Percentiles rank a stretch among this genome's conserved stretches.
These are phyloP conservation scores for Herpailurus yagouaroundi DNA, from an alignment of 2,113 vertebrate species.

Conservation along the genomic window DNA sequence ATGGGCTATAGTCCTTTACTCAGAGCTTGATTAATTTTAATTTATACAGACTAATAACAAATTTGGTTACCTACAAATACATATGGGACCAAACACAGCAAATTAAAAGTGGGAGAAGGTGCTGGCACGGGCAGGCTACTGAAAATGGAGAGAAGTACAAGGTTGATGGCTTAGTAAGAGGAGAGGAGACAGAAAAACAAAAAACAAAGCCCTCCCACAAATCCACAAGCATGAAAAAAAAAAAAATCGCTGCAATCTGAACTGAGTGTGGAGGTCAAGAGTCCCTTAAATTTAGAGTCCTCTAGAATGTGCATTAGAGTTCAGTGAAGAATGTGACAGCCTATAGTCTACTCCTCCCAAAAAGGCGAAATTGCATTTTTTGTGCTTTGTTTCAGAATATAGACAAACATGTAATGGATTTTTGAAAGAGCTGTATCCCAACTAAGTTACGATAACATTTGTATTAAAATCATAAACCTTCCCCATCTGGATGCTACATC, in stretches of 20 bases:
- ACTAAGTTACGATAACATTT: background rate
- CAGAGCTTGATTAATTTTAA: background rate
- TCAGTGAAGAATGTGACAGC: background rate
- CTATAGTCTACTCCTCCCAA: background rate
- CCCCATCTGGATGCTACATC: background rate
- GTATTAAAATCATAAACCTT: background rate
- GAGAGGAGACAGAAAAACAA: background rate
- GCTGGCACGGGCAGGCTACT: background rate
- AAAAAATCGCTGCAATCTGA: background rate
- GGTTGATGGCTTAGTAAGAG: background rate
- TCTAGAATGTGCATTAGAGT: background rate
- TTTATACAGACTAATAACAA: background rate
- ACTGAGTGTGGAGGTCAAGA: background rate
- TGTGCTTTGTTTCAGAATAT: constrained; percentile 22
- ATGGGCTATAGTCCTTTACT: background rate
- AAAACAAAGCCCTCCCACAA: background rate
- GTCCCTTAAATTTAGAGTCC: background rate
- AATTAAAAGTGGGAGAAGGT: background rate
- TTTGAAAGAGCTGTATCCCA: background rate
- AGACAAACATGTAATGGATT: background rate
- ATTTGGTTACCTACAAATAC: background rate
- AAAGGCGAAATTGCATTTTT: background rate
- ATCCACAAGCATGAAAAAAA: background rate
- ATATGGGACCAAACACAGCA: background rate
- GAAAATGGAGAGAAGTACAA: background rate